These are phyloP conservation scores for Stichodactyla mertensii DNA, from an alignment of 64 coral and sea anemone species.

Conservation along the genomic window DNA sequence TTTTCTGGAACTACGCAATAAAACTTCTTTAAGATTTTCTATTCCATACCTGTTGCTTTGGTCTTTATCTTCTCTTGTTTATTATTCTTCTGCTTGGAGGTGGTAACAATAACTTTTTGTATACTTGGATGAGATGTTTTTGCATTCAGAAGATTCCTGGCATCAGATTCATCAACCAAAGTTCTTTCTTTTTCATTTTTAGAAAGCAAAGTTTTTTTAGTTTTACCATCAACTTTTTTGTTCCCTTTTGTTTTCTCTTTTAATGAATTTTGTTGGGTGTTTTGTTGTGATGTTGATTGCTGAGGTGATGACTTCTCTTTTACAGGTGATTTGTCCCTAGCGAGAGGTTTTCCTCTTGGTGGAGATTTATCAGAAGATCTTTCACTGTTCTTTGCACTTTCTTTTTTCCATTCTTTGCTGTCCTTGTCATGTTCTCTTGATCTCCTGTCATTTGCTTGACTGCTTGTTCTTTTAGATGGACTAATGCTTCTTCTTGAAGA, in stretches of 20 bases:
- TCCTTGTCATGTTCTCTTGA: background rate
- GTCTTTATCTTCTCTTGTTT: background rate
- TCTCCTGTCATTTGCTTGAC: background rate
- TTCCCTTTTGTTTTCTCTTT: background rate
- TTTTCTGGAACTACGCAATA: too few species aligned
- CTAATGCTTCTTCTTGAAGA: background rate
- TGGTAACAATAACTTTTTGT: background rate
- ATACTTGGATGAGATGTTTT: background rate
- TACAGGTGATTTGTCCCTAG: background rate
- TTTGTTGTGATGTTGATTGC: background rate
- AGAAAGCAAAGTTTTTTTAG: background rate
- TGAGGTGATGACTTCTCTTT: background rate
- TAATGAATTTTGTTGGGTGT: background rate
- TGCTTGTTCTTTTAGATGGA: background rate
- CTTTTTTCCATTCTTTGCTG: slow-evolving; percentile 3
- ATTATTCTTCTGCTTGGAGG: background rate
- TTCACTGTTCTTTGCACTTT: background rate
- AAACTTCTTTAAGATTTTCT: background rate
- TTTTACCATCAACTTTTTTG: background rate
- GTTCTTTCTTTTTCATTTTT: background rate
- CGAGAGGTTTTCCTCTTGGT: background rate
- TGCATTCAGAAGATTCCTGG: background rate
- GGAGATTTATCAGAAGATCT: background rate
- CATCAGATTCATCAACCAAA: background rate
- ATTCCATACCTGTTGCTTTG: background rate